Conservation (phyloP, 2,113 vertebrate species). For the Tringa solitaria region DNA sequence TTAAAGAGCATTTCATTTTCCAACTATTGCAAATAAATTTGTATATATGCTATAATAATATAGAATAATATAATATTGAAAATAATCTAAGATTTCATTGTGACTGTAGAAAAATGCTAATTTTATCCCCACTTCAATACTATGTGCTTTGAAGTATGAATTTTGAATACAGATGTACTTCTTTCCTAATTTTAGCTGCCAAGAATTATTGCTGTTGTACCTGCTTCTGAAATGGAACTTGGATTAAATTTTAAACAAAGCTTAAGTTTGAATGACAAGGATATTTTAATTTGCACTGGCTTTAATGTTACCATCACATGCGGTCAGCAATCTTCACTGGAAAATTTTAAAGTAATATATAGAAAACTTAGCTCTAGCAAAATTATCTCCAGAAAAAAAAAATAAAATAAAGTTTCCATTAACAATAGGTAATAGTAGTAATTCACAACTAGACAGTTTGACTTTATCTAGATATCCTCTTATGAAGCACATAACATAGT, state of each 20-base stretch:
- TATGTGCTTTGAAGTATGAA: not conserved
- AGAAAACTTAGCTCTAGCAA: not conserved
- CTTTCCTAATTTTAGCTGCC: not conserved
- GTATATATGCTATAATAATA: not conserved
- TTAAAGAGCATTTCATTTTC: not conserved
- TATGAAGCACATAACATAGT: not conserved
- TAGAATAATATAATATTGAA: not conserved
- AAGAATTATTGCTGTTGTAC: not conserved
- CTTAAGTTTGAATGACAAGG: not conserved
- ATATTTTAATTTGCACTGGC: not conserved
- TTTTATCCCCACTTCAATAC: not conserved
- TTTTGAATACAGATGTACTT: not conserved
- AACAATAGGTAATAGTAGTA: not conserved
- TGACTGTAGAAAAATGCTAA: not conserved
- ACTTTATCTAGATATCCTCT: not conserved
- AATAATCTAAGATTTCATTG: not conserved
- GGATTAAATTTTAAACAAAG: not conserved
- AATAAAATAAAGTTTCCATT: not conserved
- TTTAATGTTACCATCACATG: not conserved
- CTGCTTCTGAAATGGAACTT: not conserved
- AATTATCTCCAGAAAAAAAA: not conserved
- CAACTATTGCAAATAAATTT: not conserved
- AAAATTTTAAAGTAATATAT: not conserved
- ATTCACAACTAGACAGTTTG: not conserved
- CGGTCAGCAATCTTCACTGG: not conserved